Percentiles rank a stretch among this genome's conserved stretches.
These are phyloP conservation scores for Macropus fuliginosus DNA, from an alignment of 2,797 vertebrate species.

Conservation along the genomic window DNA sequence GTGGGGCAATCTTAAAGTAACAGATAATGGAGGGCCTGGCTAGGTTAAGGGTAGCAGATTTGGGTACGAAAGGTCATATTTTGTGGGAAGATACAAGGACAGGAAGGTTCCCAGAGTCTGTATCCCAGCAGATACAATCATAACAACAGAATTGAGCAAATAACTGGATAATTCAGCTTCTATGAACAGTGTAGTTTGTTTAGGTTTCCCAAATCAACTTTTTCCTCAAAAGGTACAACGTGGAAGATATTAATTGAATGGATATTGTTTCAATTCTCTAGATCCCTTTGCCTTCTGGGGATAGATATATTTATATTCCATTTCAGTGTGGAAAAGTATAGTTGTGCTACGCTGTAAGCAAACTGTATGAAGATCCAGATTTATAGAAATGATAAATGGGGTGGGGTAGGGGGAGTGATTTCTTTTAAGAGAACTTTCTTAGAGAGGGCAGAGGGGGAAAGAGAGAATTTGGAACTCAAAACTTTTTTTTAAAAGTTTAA, in stretches of 20 bases:
- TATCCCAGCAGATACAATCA: background rate
- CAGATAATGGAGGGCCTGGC: too few relatives aligned
- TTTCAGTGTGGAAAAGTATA: background rate
- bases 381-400: background rate
- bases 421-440: conserved; percentile 23
- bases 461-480: background rate
- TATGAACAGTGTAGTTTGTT: background rate
- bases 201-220: background rate
- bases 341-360: background rate
- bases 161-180: background rate
- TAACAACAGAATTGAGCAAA: background rate
- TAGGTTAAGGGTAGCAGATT: too few relatives aligned
- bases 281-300: background rate
- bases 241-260: background rate
- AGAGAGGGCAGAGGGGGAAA: background rate
- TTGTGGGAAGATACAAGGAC: too few relatives aligned
- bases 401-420: background rate
- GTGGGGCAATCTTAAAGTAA: too few relatives aligned
- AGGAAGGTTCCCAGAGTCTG: too few relatives aligned
- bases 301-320: background rate
- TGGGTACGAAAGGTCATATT: too few relatives aligned
- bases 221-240: conserved; percentile 2
- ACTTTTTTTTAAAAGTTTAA: background rate
- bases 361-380: background rate
- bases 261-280: background rate